Percentiles rank a stretch among this genome's conserved stretches.
Evolutionary conservation across 2,797 vertebrate species (phyloP).

Genomic region (Echiichthys vipera): DNA sequence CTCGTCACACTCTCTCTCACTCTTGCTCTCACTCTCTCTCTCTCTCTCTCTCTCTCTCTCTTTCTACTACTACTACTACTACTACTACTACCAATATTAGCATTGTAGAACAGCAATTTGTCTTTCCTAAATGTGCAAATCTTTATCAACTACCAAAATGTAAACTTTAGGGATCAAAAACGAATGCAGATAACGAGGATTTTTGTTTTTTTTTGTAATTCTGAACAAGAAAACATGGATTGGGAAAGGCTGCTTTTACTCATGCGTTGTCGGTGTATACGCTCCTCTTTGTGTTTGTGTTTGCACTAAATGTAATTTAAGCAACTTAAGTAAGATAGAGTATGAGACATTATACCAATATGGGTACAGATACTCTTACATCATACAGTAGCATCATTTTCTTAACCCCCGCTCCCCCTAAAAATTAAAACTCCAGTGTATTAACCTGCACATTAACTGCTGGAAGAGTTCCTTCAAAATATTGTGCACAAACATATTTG

Average conservation of each 20-base stretch:
- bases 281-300: slow-evolving; percentile 47
- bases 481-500: slow-evolving; percentile 31
- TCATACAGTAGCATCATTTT: slow-evolving; percentile 47
- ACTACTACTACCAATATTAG: slow-evolving; percentile 76
- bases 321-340: slow-evolving; percentile 39
- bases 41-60: slow-evolving; percentile 39
- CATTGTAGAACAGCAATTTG: slow-evolving; percentile 79
- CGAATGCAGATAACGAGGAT: slow-evolving; percentile 79
- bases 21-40: slow-evolving; percentile 30
- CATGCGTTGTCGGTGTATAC: slow-evolving; percentile 26
- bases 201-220: slow-evolving; percentile 66
- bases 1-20: slow-evolving; percentile 51
- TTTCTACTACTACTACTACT: neutral
- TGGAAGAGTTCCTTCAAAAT: slow-evolving; percentile 21
- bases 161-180: slow-evolving; percentile 88
- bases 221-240: slow-evolving; percentile 78
- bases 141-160: slow-evolving; percentile 85
- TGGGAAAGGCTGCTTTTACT: slow-evolving; percentile 61
- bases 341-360: slow-evolving; percentile 40
- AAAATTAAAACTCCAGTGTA: slow-evolving; percentile 27
- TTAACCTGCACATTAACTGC: slow-evolving; percentile 30
- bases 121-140: slow-evolving; percentile 88
- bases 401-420: slow-evolving; percentile 4
- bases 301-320: slow-evolving; percentile 36
- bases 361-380: slow-evolving; percentile 36